Conservation (phyloP, 1,140 invertebrate species). For the Brachionus angularis region DNA sequence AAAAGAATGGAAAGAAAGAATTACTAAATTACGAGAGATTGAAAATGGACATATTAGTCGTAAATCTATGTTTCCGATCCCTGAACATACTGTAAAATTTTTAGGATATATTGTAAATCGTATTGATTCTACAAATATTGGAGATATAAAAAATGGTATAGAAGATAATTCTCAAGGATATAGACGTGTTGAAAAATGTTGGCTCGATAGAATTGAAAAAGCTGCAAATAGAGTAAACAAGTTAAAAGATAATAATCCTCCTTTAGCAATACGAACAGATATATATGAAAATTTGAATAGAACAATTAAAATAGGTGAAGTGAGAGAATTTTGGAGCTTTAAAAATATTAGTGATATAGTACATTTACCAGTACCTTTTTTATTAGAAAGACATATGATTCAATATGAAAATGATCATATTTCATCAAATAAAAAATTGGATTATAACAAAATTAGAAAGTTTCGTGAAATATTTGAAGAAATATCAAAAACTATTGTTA, state of each 20-base stretch:
- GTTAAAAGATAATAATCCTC: not conserved
- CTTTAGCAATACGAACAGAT: not conserved
- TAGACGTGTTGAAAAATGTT: not conserved
- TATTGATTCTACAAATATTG: not conserved
- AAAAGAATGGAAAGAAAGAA: not conserved
- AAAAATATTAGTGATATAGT: not conserved
- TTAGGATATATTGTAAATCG: slow-evolving; percentile 20
- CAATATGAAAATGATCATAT: too few species aligned
- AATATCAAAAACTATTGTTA: too few species aligned
- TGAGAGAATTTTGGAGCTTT: not conserved
- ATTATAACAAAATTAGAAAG: too few species aligned
- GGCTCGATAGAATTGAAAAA: too few species aligned
- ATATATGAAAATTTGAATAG: not conserved
- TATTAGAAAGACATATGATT: too few species aligned
- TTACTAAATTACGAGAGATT: not conserved
- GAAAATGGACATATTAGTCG: too few species aligned
- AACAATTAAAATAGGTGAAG: not conserved
- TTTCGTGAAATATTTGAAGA: too few species aligned
- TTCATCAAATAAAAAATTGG: too few species aligned
- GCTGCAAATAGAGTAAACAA: not conserved
- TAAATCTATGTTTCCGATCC: not conserved
- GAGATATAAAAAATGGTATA: not conserved
- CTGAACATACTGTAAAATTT: not conserved
- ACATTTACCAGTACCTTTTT: slow-evolving; percentile 11
- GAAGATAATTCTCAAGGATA: not conserved